Evolutionary conservation across 2,888 invertebrate species (phyloP), one percentile per base, ranked within the genome.

Genomic region (Sarcophaga rosellei): DNA sequence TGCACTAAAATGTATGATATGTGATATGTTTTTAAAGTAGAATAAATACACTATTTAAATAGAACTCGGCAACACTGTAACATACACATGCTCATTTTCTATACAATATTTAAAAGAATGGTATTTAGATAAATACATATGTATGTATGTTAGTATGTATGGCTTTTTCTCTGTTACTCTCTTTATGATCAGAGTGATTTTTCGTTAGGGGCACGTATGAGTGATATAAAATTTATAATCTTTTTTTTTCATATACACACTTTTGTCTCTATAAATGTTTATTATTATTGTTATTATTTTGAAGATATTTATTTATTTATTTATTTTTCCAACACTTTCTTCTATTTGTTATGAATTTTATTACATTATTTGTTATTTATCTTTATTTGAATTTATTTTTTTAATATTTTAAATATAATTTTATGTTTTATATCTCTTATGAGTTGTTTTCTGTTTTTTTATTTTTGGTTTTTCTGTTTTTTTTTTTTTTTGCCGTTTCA

Each of bases 141-240:
- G 1, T 35, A 35, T 5, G 6, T 35, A 35, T 0, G n/a, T n/a
- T n/a, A n/a, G n/a, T n/a, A n/a, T n/a, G n/a, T 35, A 8, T 10
- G 35, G 8, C 1, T 35, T 8, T 35, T 53, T 12, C 17, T 53
- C 53, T 53, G 3, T 53, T 2, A 4, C 17, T 53, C 61, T 66
- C 23, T 77, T 82, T 5, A 35, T 17, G 53, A 53, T 53, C 45
- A 73, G 66, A 83, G 83, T 17, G 17, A 53, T 8, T 72, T 72
- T 70, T 66, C 21, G 65, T 73, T 59, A 63, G 68, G 70, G 86
- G 79, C 83, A 83, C 86, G 86, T 86, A 86, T 86, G 83, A 86
- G 86, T 83, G 83, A 86, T 86, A 86, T 86, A 62, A 68, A 68
- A 72, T 76, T 68, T 47, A 73, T 72, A 53, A 70, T 75, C 35